phyloP scores from a whole-genome alignment of 1,140 invertebrate genomes.

The Drosophila parabipectinata region DNA sequence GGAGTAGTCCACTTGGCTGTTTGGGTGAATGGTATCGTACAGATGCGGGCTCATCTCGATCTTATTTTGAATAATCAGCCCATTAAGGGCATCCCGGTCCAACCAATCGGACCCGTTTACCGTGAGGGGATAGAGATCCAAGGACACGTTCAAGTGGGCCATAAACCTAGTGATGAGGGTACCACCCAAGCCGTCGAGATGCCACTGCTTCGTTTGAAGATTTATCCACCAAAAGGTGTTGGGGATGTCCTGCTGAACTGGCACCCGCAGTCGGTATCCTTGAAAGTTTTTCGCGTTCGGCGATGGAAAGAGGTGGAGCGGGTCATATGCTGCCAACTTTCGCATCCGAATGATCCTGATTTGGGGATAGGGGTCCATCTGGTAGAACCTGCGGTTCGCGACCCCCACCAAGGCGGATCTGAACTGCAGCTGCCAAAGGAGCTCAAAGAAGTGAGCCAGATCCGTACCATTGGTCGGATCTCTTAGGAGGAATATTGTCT shows the following conservation, averaged over 20 bases:
- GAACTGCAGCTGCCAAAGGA: constrained; percentile 52
- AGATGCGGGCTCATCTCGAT: constrained; percentile 61
- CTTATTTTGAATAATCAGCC: constrained; percentile 16
- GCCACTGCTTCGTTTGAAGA: neutral
- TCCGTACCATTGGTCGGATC: neutral
- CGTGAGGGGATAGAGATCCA: constrained; percentile 41
- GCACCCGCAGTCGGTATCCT: constrained; percentile 54
- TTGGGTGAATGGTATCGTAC: constrained; percentile 43
- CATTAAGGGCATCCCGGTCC: constrained; percentile 36
- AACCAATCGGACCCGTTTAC: constrained; percentile 52
- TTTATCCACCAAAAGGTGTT: constrained; percentile 61
- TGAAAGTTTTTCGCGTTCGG: constrained; percentile 21
- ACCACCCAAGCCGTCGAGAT: constrained; percentile 56
- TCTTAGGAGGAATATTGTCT: constrained; percentile 43
- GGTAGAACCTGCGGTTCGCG: constrained; percentile 36
- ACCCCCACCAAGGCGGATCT: constrained; percentile 58
- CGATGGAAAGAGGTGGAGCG: constrained; percentile 35
- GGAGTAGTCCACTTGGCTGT: constrained; percentile 50
- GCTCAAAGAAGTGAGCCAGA: constrained; percentile 36
- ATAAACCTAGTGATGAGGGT: constrained; percentile 45
- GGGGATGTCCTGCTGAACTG: constrained; percentile 64
- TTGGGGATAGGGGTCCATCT: constrained; percentile 65
- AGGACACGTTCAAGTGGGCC: constrained; percentile 50
- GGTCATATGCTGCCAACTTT: constrained; percentile 12
- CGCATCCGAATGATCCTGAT: constrained; percentile 37